Evolutionary conservation across 2,113 vertebrate species (phyloP).

Genomic region (Apaloderma vittatum): DNA sequence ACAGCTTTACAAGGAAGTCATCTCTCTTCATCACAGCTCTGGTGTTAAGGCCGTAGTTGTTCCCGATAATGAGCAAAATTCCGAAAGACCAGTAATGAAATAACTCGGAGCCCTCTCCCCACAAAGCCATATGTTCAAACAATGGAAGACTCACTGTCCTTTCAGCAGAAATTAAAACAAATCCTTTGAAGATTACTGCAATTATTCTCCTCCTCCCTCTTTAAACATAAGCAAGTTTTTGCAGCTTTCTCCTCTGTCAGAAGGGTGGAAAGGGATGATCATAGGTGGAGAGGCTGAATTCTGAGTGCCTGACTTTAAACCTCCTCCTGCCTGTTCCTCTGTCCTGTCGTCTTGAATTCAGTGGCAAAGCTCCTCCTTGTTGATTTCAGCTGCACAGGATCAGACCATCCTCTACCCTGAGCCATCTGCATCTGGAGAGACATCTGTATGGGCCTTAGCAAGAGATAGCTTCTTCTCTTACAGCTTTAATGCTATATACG

Average conservation of each 20-base stretch:
- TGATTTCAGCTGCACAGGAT: background rate
- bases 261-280: background rate
- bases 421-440: background rate
- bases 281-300: background rate
- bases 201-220: background rate
- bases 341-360: background rate
- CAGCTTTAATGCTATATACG: background rate
- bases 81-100: background rate
- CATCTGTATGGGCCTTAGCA: background rate
- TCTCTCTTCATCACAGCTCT: conserved; percentile 39
- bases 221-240: background rate
- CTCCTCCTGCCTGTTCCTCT: background rate
- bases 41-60: conserved; percentile 27
- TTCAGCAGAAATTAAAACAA: conserved; percentile 52
- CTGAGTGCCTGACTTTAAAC: background rate
- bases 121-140: conserved; percentile 36
- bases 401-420: background rate
- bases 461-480: background rate
- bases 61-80: conserved; percentile 19
- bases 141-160: conserved; percentile 1
- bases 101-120: background rate
- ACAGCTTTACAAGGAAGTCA: conserved; percentile 43
- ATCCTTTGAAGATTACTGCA: conserved; percentile 43
- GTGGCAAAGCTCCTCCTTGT: background rate
- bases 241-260: background rate